Percentiles rank a stretch among this genome's conserved stretches.
Evolutionary conservation across 1,140 invertebrate species (phyloP).

Genomic region (Drosophila tani): DNA sequence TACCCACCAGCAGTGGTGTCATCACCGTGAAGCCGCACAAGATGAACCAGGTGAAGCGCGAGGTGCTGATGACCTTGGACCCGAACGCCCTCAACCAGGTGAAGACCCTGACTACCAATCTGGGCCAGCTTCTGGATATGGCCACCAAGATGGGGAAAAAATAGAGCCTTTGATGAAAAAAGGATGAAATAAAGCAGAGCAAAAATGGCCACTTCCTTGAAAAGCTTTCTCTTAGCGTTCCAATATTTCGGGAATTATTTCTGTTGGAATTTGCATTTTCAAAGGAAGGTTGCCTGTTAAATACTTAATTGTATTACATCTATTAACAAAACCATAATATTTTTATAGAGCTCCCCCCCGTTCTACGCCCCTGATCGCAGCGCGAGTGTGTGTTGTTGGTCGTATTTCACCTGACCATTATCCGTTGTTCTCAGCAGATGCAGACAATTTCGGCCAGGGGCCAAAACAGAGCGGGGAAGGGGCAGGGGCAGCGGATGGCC

Average conservation of each 20-base stretch:
- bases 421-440: conserved; percentile 76
- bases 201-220: too few species aligned
- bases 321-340: too few species aligned
- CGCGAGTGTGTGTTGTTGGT: conserved; percentile 32
- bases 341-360: too few species aligned
- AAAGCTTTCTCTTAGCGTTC: too few species aligned
- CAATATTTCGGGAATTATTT: too few species aligned
- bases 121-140: conserved; percentile 59
- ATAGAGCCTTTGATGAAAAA: too few species aligned
- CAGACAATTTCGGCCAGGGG: conserved; percentile 58
- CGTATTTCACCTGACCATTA: conserved; percentile 77
- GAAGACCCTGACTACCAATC: too few species aligned
- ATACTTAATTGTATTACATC: too few species aligned
- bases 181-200: too few species aligned
- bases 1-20: conserved; percentile 83
- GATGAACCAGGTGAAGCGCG: conserved; percentile 32
- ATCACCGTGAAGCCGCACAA: too few species aligned
- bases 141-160: conserved; percentile 8
- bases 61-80: conserved; percentile 66
- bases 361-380: neutral
- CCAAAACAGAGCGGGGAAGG: neutral
- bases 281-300: too few species aligned
- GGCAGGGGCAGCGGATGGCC: neutral
- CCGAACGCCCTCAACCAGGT: conserved; percentile 39
- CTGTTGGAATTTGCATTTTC: too few species aligned